phyloP scores from a whole-genome alignment of 2,888 invertebrate genomes.

The Noctua comes region DNA sequence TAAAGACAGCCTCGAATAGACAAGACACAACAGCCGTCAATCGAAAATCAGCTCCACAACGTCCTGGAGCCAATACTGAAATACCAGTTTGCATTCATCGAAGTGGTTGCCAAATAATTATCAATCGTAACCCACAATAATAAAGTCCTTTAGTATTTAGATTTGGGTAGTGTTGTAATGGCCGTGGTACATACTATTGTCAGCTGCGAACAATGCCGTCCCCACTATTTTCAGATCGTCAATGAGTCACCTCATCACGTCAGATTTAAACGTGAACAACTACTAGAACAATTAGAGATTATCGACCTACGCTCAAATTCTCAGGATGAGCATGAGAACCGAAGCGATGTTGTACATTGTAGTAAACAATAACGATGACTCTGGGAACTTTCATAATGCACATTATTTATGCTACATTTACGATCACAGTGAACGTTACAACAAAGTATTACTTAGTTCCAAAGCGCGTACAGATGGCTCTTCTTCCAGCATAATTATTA shows the following conservation, averaged over 20 bases:
- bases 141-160: conserved; percentile 35
- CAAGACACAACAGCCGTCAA: conserved; percentile 41
- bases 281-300: conserved; percentile 63
- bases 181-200: conserved; percentile 53
- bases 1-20: conserved; percentile 41
- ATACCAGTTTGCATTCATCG: conserved; percentile 5
- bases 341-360: conserved; percentile 15
- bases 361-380: conserved; percentile 28
- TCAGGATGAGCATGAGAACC: conserved; percentile 56
- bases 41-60: conserved; percentile 45
- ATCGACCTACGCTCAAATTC: conserved; percentile 50
- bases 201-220: conserved; percentile 72
- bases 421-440: conserved; percentile 24
- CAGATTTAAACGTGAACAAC: conserved; percentile 62
- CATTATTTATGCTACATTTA: conserved; percentile 36
- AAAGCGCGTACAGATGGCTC: not conserved
- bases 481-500: not conserved
- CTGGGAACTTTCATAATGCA: conserved; percentile 31
- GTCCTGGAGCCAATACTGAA: conserved; percentile 38
- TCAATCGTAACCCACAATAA: conserved; percentile 29
- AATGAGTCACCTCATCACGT: conserved; percentile 75
- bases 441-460: conserved; percentile 14
- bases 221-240: conserved; percentile 76
- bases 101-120: conserved; percentile 35
- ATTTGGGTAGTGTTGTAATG: conserved; percentile 26